These are phyloP conservation scores for Achatina immaculata DNA, from an alignment of 1,140 invertebrate genomes.

Conservation along the genomic window DNA sequence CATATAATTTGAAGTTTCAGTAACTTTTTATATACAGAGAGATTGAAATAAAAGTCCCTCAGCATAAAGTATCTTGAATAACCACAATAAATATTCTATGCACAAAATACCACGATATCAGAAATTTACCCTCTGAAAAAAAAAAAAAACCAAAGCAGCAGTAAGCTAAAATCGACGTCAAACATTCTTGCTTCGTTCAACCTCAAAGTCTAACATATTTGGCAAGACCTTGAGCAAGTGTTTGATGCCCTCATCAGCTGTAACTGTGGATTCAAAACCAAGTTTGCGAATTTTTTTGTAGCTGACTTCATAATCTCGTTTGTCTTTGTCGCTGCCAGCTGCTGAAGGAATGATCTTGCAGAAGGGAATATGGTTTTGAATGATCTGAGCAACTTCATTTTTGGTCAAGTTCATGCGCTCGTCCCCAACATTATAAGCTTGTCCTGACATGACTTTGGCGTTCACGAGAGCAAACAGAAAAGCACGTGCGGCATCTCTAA, in stretches of 20 bases:
- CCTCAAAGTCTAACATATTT: constrained; percentile 45
- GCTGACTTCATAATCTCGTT: constrained; percentile 62
- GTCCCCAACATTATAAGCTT: constrained; percentile 62
- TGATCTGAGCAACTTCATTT: constrained; percentile 52
- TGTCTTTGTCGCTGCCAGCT: constrained; percentile 58
- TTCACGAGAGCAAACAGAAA: constrained; percentile 60
- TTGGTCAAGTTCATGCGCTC: constrained; percentile 64
- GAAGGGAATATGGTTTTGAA: constrained; percentile 47
- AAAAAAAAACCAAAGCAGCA: too few relatives aligned
- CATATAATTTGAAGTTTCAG: too few relatives aligned
- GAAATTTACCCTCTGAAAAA: too few relatives aligned
- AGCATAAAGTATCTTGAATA: too few relatives aligned
- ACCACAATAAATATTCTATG: too few relatives aligned
- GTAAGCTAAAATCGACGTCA: too few relatives aligned
- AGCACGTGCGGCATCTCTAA: constrained; percentile 59
- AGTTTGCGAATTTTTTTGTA: constrained; percentile 57
- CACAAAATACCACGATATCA: too few relatives aligned
- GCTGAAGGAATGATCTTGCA: constrained; percentile 51
- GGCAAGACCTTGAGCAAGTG: constrained; percentile 57
- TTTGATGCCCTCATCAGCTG: constrained; percentile 52
- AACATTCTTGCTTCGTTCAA: constrained; percentile 53
- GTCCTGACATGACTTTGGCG: constrained; percentile 53
- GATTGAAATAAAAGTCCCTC: too few relatives aligned
- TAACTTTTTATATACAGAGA: too few relatives aligned
- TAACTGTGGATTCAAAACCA: constrained; percentile 51